A percentile compares a stretch with the other conserved stretches of the same genome.
Conservation (phyloP, 64 coral and sea anemone genomes). For the Trachythela sp. region DNA sequence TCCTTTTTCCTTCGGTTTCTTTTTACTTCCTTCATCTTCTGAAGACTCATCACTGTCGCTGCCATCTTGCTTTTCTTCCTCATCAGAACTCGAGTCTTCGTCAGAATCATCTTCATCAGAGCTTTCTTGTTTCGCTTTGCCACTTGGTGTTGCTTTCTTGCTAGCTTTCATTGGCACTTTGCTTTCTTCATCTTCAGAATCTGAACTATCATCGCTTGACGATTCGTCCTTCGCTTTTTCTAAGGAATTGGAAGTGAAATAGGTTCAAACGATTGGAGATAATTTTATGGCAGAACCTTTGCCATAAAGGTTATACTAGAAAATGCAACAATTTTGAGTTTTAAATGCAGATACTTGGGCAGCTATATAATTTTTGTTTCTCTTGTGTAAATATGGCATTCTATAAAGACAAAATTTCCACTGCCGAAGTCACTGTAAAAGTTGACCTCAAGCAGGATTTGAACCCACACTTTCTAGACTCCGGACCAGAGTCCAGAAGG, state of each 20-base stretch:
- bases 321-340: no score
- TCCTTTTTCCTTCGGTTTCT: background rate
- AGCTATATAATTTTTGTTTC: no score
- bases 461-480: no score
- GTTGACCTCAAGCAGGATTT: no score
- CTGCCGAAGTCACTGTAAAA: no score
- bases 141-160: background rate
- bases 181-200: background rate
- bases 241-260: background rate
- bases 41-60: background rate
- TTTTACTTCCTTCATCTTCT: background rate
- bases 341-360: no score
- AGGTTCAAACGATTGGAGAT: background rate
- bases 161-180: background rate
- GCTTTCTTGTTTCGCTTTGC: background rate
- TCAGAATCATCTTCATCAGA: conserved; percentile 10
- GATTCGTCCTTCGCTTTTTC: background rate
- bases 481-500: no score
- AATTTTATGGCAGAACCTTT: no score
- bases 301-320: no score
- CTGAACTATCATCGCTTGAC: background rate
- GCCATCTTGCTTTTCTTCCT: conserved; percentile 9
- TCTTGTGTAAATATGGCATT: no score
- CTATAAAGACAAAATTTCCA: no score
- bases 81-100: background rate